Percentiles rank a stretch among this genome's conserved stretches.
Evolutionary conservation across 2,797 vertebrate genomes (phyloP).

Genomic region (Pelodytes ibericus): DNA sequence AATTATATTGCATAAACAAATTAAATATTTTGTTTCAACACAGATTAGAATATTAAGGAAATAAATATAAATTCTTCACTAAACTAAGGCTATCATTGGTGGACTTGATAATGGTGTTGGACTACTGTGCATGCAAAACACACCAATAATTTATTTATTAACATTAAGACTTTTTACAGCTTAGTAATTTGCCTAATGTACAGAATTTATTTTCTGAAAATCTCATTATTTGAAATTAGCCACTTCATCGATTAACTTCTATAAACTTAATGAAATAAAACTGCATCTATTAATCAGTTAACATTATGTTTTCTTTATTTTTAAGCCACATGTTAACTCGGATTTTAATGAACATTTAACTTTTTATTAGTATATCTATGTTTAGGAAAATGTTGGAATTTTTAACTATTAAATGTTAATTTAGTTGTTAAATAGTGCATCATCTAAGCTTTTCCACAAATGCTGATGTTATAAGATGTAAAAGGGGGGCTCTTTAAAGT

Average conservation of each 20-base stretch:
- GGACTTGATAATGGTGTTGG: conserved; percentile 6
- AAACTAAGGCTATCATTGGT: not conserved
- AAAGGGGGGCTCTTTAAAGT: too few relatives aligned
- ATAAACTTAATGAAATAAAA: conserved; percentile 31
- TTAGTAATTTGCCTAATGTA: conserved; percentile 37
- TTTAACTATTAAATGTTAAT: too few relatives aligned
- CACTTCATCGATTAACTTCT: conserved; percentile 37
- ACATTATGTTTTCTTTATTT: conserved; percentile 2
- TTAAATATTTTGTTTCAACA: not conserved
- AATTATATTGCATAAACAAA: not conserved
- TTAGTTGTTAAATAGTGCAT: too few relatives aligned
- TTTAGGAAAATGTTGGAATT: too few relatives aligned
- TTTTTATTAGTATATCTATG: too few relatives aligned
- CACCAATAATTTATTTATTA: conserved; percentile 26
- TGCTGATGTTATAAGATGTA: too few relatives aligned
- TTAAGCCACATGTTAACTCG: not conserved
- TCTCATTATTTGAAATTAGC: conserved; percentile 26
- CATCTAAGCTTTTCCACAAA: too few relatives aligned
- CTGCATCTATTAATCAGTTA: conserved; percentile 27
- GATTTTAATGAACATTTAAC: too few relatives aligned
- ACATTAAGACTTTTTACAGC: conserved; percentile 11
- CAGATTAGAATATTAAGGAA: not conserved
- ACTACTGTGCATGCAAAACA: conserved; percentile 5
- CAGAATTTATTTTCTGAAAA: conserved; percentile 36
- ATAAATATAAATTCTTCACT: too few relatives aligned